These are phyloP conservation scores for Suillia variegata DNA, from an alignment of 2,888 invertebrate species.

Conservation along the genomic window DNA sequence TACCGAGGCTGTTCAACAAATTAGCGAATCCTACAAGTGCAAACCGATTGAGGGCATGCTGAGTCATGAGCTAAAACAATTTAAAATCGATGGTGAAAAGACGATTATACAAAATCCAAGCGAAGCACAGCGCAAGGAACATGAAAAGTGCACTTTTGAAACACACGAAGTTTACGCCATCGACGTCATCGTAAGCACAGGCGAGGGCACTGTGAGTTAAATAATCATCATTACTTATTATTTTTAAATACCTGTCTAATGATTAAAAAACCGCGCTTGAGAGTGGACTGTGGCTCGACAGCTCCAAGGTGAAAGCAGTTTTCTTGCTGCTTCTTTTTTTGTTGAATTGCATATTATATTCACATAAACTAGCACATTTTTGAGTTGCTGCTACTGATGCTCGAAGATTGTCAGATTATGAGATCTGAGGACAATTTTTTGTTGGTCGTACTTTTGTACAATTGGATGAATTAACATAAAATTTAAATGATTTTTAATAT, in stretches of 20 bases:
- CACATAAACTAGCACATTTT: conserved; percentile 35
- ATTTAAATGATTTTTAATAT: not conserved
- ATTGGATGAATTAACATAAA: not conserved
- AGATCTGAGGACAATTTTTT: conserved; percentile 59
- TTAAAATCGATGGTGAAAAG: conserved; percentile 97
- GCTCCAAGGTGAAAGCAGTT: conserved; percentile 30
- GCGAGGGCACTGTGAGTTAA: conserved; percentile 84
- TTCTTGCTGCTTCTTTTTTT: conserved; percentile 23
- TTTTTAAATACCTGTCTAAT: conserved; percentile 45
- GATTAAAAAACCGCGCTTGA: conserved; percentile 60
- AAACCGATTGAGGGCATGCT: conserved; percentile 97
- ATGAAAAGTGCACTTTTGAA: conserved; percentile 95
- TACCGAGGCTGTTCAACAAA: conserved; percentile 91
- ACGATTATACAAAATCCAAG: conserved; percentile 96
- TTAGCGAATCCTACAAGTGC: conserved; percentile 91
- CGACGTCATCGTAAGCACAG: conserved; percentile 96
- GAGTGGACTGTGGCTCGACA: conserved; percentile 39
- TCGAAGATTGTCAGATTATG: conserved; percentile 62
- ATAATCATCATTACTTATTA: too few relatives aligned
- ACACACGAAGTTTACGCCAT: conserved; percentile 97
- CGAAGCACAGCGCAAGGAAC: conserved; percentile 95
- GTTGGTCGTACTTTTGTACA: not conserved
- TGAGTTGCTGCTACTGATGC: conserved; percentile 29
- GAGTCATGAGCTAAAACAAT: conserved; percentile 94
- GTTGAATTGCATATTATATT: conserved; percentile 23